Evolutionary conservation across 2,797 vertebrate genomes (phyloP).

Genomic region (Etheostoma nigrum): DNA sequence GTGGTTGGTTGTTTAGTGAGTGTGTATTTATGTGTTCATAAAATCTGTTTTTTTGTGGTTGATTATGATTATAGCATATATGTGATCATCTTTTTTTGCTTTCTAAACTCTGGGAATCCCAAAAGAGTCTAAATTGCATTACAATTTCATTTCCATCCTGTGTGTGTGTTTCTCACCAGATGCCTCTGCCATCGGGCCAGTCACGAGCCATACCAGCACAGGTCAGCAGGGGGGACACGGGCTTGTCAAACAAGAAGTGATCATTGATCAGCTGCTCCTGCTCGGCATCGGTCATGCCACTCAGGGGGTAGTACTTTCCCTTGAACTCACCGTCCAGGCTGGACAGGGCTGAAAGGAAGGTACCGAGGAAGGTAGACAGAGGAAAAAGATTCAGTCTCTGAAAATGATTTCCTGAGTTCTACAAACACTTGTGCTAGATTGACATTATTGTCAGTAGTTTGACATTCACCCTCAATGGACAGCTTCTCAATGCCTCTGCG

Average conservation of each 20-base stretch:
- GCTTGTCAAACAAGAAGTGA: slow-evolving; percentile 98
- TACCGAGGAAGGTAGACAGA: neutral
- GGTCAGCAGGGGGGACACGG: slow-evolving; percentile 93
- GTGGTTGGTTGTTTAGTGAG: neutral
- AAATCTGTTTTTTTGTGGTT: neutral
- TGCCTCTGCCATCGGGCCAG: slow-evolving; percentile 96
- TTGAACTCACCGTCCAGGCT: slow-evolving; percentile 94
- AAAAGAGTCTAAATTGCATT: neutral
- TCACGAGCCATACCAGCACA: slow-evolving; percentile 96
- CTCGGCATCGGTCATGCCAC: slow-evolving; percentile 93
- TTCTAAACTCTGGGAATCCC: neutral
- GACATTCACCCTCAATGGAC: slow-evolving; percentile 90
- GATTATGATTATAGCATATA: neutral
- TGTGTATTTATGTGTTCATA: neutral
- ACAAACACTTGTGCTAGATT: neutral
- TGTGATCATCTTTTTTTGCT: neutral
- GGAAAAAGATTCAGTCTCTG: neutral
- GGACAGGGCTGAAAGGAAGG: slow-evolving; percentile 84
- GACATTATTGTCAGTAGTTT: neutral
- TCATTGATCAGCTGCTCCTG: slow-evolving; percentile 97
- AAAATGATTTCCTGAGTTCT: fast-evolving
- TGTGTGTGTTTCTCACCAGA: slow-evolving; percentile 87
- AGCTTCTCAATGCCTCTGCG: slow-evolving; percentile 92
- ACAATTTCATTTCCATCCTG: fast-evolving
- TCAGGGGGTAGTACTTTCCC: slow-evolving; percentile 94